Evolutionary conservation across 1,140 invertebrate genomes (phyloP), one percentile per base, ranked within the genome.

Genomic region (Zaprionus davidi): DNA sequence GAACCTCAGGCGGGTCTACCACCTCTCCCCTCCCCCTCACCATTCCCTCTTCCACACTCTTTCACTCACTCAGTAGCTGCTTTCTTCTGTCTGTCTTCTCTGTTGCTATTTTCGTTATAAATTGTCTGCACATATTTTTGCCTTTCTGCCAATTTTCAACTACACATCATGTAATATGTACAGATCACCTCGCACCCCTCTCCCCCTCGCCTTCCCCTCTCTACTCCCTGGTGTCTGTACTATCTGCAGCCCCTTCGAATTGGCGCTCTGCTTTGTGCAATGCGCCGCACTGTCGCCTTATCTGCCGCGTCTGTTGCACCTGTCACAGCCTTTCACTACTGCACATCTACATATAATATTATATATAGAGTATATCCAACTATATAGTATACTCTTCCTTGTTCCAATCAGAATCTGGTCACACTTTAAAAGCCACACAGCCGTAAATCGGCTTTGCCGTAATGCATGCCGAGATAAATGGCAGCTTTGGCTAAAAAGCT

Each of bases 151-250:
- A 87, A 88, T 88, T 88, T 88, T 88, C 69, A 57, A 55, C 78
- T 81, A 81, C 84, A 88, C 84, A 88, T 88, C 84, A 81, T 87
- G 84, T 81, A 90, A 83, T 75, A 67, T 72, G 70, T 68, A 73
- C 24, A 49, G 31, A 65, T 65, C 49, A 26, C 31, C 46, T 15
- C 15, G 1, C 26, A n/a, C 31, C 82, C 26, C 5, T n/a, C 20
- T 36, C 44, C 20, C 13, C 49, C 20, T 22, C 7, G 24, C 38
- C 15, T 5, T n/a, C 1, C 44, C 12, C 15, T 20, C 57, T 12
- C 41, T 41, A 9, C 26, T 0, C 31, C 31, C 3, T 9, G 11
- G 31, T 41, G 12, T 55, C 31, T n/a, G 5, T 57, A 17, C 24
- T 9, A 34, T 34, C 31, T 34, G 31, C 31, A 11, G 22, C 26